Evolutionary conservation across 1,140 invertebrate genomes (phyloP), one percentile per base, ranked within the genome.

Genomic region (Elysia chlorotica): DNA sequence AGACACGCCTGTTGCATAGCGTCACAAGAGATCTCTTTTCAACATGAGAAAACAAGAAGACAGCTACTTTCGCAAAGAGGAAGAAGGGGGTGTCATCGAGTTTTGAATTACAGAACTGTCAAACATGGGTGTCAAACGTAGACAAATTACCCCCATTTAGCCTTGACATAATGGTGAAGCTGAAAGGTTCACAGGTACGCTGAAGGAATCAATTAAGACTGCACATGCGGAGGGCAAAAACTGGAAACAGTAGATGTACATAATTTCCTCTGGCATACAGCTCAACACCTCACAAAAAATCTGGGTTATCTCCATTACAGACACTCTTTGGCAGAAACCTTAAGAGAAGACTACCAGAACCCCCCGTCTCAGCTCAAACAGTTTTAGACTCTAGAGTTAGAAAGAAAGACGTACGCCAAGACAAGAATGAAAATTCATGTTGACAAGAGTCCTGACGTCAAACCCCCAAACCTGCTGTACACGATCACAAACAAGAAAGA

Each of bases 191-290:
- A 81, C 79, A 73, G 48, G 71, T 30, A 81, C 74, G 5, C 23
- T 79, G 21, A 76, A 78, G 37, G 79, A 80, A 66, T 71, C 73
- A 1, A 72, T 80, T 10, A 74, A 75, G 63, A 38, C 70, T 23
- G 75, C 77, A 17, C 6, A 67, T 37, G 65, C 68, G 14, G 66
- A 81, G 69, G 30, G 62, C 14, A 4, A 33, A 2, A 79, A 72
- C 35, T 82, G 76, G 74, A 79, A 79, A 61, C 76, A 82, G 54
- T 70, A 75, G 28, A 56, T 82, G 36, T 69, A 69, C n/a, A 28
- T n/a, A 68, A 33, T 78, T 81, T 65, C 70, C 79, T 1, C 33
- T 73, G 28, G 62, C 75, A 30, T 81, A 79, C 59, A 23, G 77
- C 54, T 48, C 71, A 28, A 80, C 77, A 28, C 76, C 80, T 23